These are phyloP conservation scores for Trachelipus rathkii DNA, from an alignment of 1,140 invertebrate genomes.

Conservation along the genomic window DNA sequence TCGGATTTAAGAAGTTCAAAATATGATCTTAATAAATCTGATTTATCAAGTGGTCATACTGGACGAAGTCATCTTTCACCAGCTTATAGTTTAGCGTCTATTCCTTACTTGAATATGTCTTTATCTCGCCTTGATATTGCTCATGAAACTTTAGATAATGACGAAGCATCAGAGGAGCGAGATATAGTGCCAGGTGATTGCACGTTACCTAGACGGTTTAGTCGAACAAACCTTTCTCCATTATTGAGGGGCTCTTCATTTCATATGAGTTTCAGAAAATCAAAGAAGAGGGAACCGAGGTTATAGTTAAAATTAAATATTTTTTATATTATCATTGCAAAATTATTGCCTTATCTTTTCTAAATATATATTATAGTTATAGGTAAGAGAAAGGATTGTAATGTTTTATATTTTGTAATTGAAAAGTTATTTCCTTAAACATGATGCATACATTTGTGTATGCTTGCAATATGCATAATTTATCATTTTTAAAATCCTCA, in stretches of 20 bases:
- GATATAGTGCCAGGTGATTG: conserved; percentile 39
- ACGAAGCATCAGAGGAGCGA: conserved; percentile 33
- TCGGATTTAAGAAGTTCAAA: conserved; percentile 36
- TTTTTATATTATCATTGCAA: too few relatives aligned
- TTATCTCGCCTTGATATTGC: conserved; percentile 41
- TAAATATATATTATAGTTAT: too few relatives aligned
- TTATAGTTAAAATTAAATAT: too few relatives aligned
- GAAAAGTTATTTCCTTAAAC: too few relatives aligned
- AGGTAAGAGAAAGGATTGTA: too few relatives aligned
- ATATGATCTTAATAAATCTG: conserved; percentile 28
- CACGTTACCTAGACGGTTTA: conserved; percentile 36
- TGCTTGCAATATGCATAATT: too few relatives aligned
- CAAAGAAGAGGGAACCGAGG: conserved; percentile 32
- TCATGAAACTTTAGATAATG: conserved; percentile 37
- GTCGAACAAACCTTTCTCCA: conserved; percentile 31
- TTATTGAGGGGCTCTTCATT: conserved; percentile 39
- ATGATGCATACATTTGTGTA: too few relatives aligned
- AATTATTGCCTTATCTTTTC: too few relatives aligned
- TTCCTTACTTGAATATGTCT: conserved; percentile 32
- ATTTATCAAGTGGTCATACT: conserved; percentile 18
- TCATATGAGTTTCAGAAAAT: conserved; percentile 43
- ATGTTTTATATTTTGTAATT: too few relatives aligned
- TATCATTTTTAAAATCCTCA: too few relatives aligned
- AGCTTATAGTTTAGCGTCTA: conserved; percentile 27
- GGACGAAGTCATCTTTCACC: conserved; percentile 23